Percentiles rank a stretch among this genome's conserved stretches.
phyloP scores from a whole-genome alignment of 2,888 invertebrate species.

The Andrena bicolor region DNA sequence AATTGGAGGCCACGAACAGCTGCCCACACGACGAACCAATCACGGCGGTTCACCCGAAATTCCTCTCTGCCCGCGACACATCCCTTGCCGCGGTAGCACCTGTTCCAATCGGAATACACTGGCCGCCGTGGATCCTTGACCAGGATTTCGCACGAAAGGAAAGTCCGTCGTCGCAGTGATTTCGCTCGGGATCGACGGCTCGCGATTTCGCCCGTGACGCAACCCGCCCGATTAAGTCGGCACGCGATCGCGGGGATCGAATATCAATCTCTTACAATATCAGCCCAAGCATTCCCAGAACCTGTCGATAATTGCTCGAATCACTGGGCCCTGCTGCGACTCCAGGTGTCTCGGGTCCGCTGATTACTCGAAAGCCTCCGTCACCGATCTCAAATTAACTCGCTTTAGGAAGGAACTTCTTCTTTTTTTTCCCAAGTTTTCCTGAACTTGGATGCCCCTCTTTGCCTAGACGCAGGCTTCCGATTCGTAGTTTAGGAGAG shows the following conservation, averaged over 20 bases:
- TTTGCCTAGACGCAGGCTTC: no score
- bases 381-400: no score
- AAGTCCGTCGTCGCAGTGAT: slow-evolving; percentile 54
- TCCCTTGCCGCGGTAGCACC: slow-evolving; percentile 63
- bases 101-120: slow-evolving; percentile 57
- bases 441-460: no score
- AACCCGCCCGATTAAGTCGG: slow-evolving; percentile 32
- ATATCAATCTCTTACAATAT: background rate
- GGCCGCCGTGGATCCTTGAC: slow-evolving; percentile 66
- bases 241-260: background rate
- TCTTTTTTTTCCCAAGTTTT: no score
- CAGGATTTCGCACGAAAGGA: slow-evolving; percentile 65
- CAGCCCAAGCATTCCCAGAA: no score
- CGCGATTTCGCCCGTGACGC: slow-evolving; percentile 38
- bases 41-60: slow-evolving; percentile 72
- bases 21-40: slow-evolving; percentile 74
- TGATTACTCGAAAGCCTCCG: no score
- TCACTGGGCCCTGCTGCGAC: no score
- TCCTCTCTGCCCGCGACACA: slow-evolving; percentile 70
- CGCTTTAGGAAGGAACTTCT: no score
- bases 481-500: no score
- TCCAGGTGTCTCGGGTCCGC: no score
- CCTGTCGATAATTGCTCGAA: no score
- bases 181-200: slow-evolving; percentile 40
- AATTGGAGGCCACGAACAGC: slow-evolving; percentile 73